Percentiles rank a stretch among this genome's conserved stretches.
Conservation (phyloP, 2,113 vertebrate genomes). For the Tretioscincus oriximinensis region DNA sequence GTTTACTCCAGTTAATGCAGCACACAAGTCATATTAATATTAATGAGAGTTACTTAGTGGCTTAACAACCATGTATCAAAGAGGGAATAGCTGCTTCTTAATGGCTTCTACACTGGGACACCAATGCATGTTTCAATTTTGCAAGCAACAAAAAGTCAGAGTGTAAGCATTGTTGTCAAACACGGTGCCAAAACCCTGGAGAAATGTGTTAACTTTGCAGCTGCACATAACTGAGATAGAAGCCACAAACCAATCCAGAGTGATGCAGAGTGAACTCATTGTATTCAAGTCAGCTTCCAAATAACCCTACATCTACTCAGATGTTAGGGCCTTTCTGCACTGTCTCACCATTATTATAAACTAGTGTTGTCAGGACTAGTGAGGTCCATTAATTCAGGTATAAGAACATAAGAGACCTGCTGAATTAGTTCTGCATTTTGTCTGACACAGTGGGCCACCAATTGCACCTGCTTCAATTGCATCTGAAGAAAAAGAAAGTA, state of each 20-base stretch:
- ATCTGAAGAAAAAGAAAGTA: too few species aligned
- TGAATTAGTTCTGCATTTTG: too few species aligned
- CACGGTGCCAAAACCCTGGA: background rate
- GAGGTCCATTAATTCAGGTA: too few species aligned
- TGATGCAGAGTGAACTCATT: background rate
- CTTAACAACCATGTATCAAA: background rate
- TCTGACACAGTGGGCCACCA: too few species aligned
- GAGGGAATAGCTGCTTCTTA: slow-evolving; percentile 2
- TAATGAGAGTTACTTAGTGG: slow-evolving; percentile 9
- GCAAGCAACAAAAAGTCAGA: slow-evolving; percentile 13
- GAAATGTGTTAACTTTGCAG: slow-evolving; percentile 16
- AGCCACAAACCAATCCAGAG: background rate
- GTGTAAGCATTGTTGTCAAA: background rate
- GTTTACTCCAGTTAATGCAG: slow-evolving; percentile 33
- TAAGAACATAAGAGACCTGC: too few species aligned
- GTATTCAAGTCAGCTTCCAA: background rate
- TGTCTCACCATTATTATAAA: too few species aligned
- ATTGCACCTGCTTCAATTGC: too few species aligned
- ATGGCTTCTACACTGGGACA: background rate
- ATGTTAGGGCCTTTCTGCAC: background rate
- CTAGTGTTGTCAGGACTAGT: too few species aligned
- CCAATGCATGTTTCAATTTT: background rate
- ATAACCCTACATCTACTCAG: background rate
- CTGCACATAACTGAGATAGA: background rate
- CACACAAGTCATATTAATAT: slow-evolving; percentile 17